phyloP scores from a whole-genome alignment of 1,140 invertebrate species.

The Lineus longissimus region DNA sequence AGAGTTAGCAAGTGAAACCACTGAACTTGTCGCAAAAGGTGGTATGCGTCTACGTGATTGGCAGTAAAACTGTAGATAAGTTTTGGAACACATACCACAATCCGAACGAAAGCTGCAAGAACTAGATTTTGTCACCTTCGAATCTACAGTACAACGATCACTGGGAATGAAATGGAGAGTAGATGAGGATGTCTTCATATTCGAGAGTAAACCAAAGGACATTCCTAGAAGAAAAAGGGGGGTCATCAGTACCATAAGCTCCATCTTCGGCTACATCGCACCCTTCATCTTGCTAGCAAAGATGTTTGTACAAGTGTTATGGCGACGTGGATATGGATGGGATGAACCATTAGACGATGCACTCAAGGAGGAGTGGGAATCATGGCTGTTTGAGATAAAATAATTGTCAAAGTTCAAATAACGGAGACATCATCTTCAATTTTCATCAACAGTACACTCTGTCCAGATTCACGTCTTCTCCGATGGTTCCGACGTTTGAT shows the following conservation, averaged over 20 bases:
- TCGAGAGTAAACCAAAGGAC: neutral
- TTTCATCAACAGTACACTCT: neutral
- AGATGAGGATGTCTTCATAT: slow-evolving; percentile 11
- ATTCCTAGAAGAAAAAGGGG: slow-evolving; percentile 5
- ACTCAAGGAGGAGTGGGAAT: neutral
- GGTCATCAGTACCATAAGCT: slow-evolving; percentile 12
- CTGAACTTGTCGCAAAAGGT: slow-evolving; percentile 4
- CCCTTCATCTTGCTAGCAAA: slow-evolving; percentile 14
- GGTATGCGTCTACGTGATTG: slow-evolving; percentile 16
- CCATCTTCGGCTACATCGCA: slow-evolving; percentile 12
- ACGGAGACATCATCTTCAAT: neutral
- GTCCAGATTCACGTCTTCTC: slow-evolving; percentile 9
- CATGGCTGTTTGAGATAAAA: slow-evolving; percentile 8
- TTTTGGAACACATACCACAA: slow-evolving; percentile 10
- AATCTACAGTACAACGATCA: neutral
- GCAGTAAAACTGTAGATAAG: slow-evolving; percentile 5
- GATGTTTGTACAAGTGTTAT: slow-evolving; percentile 15
- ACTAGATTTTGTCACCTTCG: neutral
- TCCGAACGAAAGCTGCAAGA: neutral
- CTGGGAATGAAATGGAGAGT: slow-evolving; percentile 11
- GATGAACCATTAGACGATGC: slow-evolving; percentile 14
- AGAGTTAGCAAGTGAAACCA: neutral
- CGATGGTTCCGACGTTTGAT: neutral
- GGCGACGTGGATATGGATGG: slow-evolving; percentile 8
- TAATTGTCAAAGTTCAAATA: neutral